Evolutionary conservation across 2,888 invertebrate genomes (phyloP).

Genomic region (Volucella inflata): DNA sequence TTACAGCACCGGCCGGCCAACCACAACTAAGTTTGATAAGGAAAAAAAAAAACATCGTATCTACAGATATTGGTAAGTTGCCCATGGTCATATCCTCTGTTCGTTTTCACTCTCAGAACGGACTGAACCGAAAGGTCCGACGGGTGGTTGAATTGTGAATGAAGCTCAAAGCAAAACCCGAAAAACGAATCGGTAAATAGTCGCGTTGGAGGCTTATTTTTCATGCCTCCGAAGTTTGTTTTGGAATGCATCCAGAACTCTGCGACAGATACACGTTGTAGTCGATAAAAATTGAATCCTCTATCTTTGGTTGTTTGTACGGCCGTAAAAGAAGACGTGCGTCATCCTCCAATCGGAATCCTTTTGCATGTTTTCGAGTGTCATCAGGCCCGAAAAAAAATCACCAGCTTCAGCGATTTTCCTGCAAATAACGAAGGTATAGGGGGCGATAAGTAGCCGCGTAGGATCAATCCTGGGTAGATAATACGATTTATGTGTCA

Average conservation of each 20-base stretch:
- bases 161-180: slow-evolving; percentile 57
- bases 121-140: slow-evolving; percentile 40
- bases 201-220: slow-evolving; percentile 43
- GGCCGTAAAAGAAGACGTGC: slow-evolving; percentile 37
- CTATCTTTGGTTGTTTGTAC: background rate
- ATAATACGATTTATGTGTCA: slow-evolving; percentile 60
- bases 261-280: slow-evolving; percentile 34
- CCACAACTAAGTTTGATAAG: slow-evolving; percentile 40
- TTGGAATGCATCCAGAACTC: background rate
- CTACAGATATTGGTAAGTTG: slow-evolving; percentile 40
- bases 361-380: slow-evolving; percentile 49
- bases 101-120: background rate
- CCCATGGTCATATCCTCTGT: slow-evolving; percentile 30
- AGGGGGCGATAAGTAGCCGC: slow-evolving; percentile 20
- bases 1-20: slow-evolving; percentile 60
- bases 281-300: slow-evolving; percentile 9
- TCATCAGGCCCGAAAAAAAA: slow-evolving; percentile 41
- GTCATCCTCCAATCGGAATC: slow-evolving; percentile 46
- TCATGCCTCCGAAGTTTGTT: background rate
- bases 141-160: slow-evolving; percentile 63
- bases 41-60: slow-evolving; percentile 26
- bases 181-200: slow-evolving; percentile 66
- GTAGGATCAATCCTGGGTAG: slow-evolving; percentile 36
- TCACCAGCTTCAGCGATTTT: background rate
- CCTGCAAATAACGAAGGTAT: slow-evolving; percentile 5